Conservation (phyloP, 2,888 invertebrate genomes). For the Lasioglossum figueresi region DNA sequence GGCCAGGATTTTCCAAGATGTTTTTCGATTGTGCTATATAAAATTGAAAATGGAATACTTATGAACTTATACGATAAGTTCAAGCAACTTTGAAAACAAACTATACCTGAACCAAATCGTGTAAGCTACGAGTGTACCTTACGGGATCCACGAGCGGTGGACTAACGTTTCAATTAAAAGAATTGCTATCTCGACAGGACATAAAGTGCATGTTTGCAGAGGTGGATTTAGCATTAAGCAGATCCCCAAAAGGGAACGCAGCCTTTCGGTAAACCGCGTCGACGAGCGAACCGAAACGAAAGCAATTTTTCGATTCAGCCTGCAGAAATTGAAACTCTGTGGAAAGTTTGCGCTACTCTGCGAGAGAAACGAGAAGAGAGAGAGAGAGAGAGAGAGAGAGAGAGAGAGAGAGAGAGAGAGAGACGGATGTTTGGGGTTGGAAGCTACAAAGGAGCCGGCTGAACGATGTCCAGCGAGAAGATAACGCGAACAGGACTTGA, state of each 20-base stretch:
- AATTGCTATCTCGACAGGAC: conserved; percentile 5
- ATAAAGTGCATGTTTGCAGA: neutral
- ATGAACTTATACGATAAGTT: too few relatives aligned
- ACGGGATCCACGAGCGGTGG: neutral
- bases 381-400: neutral
- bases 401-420: neutral
- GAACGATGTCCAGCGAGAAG: conserved; percentile 44
- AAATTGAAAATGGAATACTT: too few relatives aligned
- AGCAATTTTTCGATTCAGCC: conserved; percentile 50
- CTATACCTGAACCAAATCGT: too few relatives aligned
- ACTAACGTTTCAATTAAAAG: neutral
- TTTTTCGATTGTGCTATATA: too few relatives aligned
- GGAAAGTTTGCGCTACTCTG: conserved; percentile 8
- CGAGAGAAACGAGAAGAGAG: neutral
- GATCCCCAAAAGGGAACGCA: conserved; percentile 39
- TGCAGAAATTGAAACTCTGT: conserved; percentile 43
- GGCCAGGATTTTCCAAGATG: neutral
- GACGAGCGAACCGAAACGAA: conserved; percentile 34
- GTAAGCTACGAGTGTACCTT: too few relatives aligned
- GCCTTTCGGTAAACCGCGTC: neutral
- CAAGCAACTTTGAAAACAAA: too few relatives aligned
- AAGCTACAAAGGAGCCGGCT: conserved; percentile 29
- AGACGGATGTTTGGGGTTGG: neutral
- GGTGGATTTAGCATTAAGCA: conserved; percentile 27
- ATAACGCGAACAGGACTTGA: conserved; percentile 28